phyloP scores from a whole-genome alignment of 2,113 vertebrate species.

The Theristicus caerulescens region DNA sequence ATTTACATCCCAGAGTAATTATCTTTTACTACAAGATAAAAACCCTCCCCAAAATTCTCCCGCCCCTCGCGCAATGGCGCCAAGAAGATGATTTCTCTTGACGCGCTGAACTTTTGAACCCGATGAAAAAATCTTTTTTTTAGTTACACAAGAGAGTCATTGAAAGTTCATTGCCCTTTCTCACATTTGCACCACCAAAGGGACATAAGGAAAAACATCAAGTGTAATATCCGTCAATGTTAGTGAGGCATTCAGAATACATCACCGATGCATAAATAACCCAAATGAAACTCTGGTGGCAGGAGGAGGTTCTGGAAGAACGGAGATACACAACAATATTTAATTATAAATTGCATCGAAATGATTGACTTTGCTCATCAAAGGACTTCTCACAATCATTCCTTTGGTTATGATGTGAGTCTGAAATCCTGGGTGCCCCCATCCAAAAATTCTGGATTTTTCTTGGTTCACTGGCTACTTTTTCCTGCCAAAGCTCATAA shows the following conservation, averaged over 20 bases:
- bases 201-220: slow-evolving; percentile 74
- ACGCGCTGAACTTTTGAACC: slow-evolving; percentile 74
- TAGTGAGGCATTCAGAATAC: slow-evolving; percentile 38
- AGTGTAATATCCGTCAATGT: slow-evolving; percentile 70
- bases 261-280: slow-evolving; percentile 59
- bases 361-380: slow-evolving; percentile 12
- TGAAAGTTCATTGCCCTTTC: slow-evolving; percentile 74
- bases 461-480: slow-evolving; percentile 58
- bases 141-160: slow-evolving; percentile 65
- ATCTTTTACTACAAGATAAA: neutral
- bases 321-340: slow-evolving; percentile 4
- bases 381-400: neutral
- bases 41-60: neutral
- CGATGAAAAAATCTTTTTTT: neutral
- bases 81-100: slow-evolving; percentile 63
- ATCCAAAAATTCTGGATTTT: slow-evolving; percentile 2
- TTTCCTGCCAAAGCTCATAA: slow-evolving; percentile 68
- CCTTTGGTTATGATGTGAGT: neutral
- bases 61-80: neutral
- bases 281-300: slow-evolving; percentile 13
- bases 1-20: neutral
- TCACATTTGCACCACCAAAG: slow-evolving; percentile 69
- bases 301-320: slow-evolving; percentile 25
- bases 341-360: slow-evolving; percentile 37
- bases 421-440: neutral